phyloP scores from a whole-genome alignment of 2,888 invertebrate genomes.

The Synergus japonicus region DNA sequence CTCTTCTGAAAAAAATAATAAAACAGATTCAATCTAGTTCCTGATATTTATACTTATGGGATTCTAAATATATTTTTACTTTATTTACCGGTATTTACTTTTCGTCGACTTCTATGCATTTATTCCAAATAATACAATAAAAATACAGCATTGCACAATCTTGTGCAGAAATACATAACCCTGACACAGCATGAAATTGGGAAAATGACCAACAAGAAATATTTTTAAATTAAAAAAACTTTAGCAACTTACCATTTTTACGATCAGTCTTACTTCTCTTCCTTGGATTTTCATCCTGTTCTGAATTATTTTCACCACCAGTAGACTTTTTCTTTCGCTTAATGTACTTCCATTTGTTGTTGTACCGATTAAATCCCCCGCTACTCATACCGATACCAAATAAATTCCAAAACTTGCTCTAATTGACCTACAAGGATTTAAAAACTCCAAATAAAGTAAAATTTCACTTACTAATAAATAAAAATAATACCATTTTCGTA shows the following conservation, averaged over 20 bases:
- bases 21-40: neutral
- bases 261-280: neutral
- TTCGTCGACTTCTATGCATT: too few relatives aligned
- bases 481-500: neutral
- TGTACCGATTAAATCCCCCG: slow-evolving; percentile 1
- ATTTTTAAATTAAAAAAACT: neutral
- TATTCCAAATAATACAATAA: neutral
- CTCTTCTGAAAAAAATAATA: neutral
- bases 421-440: neutral
- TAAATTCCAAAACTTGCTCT: neutral
- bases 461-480: neutral
- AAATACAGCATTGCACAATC: neutral
- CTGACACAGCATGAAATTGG: neutral
- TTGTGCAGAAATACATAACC: neutral
- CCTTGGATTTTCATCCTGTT: slow-evolving; percentile 6
- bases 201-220: neutral
- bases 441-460: neutral
- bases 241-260: neutral
- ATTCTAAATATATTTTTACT: too few relatives aligned
- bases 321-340: slow-evolving; percentile 9
- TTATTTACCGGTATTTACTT: too few relatives aligned
- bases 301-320: neutral
- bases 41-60: too few relatives aligned
- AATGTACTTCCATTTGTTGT: slow-evolving; percentile 31
- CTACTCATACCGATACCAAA: neutral